Evolutionary conservation across 2,113 vertebrate species (phyloP), one percentile per base, ranked within the genome.

Genomic region (Cinclus mexicanus): DNA sequence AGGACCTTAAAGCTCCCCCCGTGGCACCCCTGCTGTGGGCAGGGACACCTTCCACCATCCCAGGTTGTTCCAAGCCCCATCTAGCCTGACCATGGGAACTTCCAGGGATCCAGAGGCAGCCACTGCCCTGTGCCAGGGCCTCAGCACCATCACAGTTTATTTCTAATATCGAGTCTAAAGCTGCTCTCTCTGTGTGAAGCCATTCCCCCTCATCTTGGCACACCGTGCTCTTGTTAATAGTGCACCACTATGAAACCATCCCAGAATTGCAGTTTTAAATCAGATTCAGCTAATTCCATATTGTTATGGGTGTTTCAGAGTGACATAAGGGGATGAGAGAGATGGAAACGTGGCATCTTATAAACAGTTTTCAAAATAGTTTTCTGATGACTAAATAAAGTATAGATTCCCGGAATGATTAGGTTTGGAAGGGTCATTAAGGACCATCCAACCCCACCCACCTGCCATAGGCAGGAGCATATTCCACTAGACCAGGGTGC

Each of bases 101-200:
- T 0, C 13, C 41, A 76, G 46, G 46, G 14, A 12, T 60, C 35
- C 35, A 37, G 41, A n/a, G 25, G n/a, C 55, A 69, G 61, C 29
- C 78, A 15, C 70, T 60, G 61, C 70, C 39, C 21, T 47, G 29
- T 53, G 39, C 78, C 53, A 82, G 23, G 12, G 39, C 28, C 19
- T 67, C 1, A 0, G 44, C n/a, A 46, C 1, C 39, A 46, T 75
- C 53, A 8, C 46, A 10, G 6, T n/a, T 53, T n/a, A 4, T 41
- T 60, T 75, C 29, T 68, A 41, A 31, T 69, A 31, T 19, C 29
- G 14, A 7, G 3, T 35, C 47, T 47, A 22, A 53, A 89, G 24
- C 47, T 83, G 21, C 14, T 76, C 23, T 65, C n/a, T 35, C 49
- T 14, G 14, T 35, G n/a, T 47, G 61, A 68, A 75, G n/a, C 20